Percentiles rank a stretch among this genome's conserved stretches.
phyloP scores from a whole-genome alignment of 2,113 vertebrate genomes.

The Suricata suricatta region DNA sequence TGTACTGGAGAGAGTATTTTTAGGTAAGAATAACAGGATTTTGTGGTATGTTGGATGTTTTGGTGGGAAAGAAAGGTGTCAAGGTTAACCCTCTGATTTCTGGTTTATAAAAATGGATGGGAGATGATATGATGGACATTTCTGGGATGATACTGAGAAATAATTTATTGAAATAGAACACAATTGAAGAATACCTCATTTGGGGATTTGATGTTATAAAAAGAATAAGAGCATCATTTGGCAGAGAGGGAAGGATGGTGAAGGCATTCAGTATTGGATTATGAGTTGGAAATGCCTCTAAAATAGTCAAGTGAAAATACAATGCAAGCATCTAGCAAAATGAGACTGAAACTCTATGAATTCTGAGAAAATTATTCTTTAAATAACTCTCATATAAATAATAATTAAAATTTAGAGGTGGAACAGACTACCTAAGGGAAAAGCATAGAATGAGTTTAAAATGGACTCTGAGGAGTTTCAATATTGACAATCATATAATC shows the following conservation, averaged over 20 bases:
- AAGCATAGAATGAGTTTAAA: neutral
- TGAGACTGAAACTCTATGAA: neutral
- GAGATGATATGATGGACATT: no score
- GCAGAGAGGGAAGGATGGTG: neutral
- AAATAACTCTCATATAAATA: neutral
- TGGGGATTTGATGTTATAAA: neutral
- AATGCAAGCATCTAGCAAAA: neutral
- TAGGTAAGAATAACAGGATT: neutral
- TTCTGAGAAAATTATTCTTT: neutral
- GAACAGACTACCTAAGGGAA: neutral
- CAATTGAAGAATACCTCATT: neutral
- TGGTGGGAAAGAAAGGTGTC: neutral
- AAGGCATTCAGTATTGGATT: neutral
- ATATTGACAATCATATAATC: neutral
- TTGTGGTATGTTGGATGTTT: neutral
- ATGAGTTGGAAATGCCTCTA: neutral
- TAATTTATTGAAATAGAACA: neutral
- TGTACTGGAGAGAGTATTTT: neutral
- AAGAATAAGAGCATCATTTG: neutral
- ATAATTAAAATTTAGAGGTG: neutral
- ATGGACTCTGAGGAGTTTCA: neutral
- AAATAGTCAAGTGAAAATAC: neutral
- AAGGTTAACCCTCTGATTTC: neutral
- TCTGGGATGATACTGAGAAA: neutral
- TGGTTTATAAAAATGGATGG: neutral